Percentiles rank a stretch among this genome's conserved stretches.
phyloP scores from a whole-genome alignment of 2,797 vertebrate species.

The Phataginus tricuspis region DNA sequence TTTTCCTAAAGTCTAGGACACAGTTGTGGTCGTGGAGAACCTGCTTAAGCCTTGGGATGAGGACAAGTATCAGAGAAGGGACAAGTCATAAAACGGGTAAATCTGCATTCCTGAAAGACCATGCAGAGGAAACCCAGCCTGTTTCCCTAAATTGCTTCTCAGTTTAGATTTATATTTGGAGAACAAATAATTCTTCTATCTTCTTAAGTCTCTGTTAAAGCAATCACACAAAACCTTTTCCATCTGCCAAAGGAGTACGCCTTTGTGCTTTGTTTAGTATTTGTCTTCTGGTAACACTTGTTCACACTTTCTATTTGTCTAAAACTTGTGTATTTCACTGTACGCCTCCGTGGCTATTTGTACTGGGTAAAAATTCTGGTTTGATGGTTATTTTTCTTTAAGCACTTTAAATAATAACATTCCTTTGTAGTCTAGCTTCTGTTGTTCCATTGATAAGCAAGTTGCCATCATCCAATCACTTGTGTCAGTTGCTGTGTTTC shows the following conservation, averaged over 20 bases:
- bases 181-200: background rate
- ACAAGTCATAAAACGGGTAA: no score
- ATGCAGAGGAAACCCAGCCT: background rate
- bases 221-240: background rate
- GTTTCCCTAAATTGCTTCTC: background rate
- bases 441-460: background rate
- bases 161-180: background rate
- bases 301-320: background rate
- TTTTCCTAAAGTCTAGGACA: background rate
- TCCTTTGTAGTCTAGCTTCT: background rate
- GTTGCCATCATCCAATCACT: background rate
- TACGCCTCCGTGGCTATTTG: background rate
- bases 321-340: background rate
- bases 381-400: background rate
- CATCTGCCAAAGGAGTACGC: fast-evolving
- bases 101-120: background rate
- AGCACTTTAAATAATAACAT: background rate
- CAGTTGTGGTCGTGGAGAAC: background rate
- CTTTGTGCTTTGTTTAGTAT: background rate
- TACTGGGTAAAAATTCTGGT: background rate
- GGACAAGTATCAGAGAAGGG: background rate
- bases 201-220: background rate
- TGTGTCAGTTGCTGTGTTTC: background rate
- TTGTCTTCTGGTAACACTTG: background rate
- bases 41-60: no score